A percentile compares a stretch with the other conserved stretches of the same genome.
phyloP scores from a whole-genome alignment of 2,888 invertebrate genomes.

The Dorcus hopei region DNA sequence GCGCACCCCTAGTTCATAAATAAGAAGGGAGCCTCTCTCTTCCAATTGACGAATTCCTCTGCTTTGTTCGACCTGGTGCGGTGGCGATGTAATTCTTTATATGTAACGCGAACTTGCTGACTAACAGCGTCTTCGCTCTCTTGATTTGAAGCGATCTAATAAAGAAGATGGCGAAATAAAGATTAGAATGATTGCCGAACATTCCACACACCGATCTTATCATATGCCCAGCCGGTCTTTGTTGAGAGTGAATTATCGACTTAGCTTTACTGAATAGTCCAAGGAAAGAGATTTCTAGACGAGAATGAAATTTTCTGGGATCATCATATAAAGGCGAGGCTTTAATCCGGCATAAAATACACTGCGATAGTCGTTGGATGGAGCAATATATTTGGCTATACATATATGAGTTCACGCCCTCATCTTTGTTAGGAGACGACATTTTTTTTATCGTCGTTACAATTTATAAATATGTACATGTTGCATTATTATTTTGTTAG shows the following conservation, averaged over 20 bases:
- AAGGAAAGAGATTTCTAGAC: slow-evolving; percentile 25
- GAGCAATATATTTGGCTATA: background rate
- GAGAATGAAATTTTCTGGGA: slow-evolving; percentile 31
- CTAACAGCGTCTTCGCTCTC: slow-evolving; percentile 9
- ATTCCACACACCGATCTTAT: slow-evolving; percentile 39
- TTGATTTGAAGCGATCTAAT: slow-evolving; percentile 35
- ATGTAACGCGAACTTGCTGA: slow-evolving; percentile 12
- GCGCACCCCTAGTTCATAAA: too few relatives aligned
- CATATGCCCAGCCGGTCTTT: slow-evolving; percentile 31
- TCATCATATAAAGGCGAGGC: slow-evolving; percentile 30
- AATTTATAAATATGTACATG: too few relatives aligned
- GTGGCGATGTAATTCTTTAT: too few relatives aligned
- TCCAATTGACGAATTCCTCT: too few relatives aligned
- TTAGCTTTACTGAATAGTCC: slow-evolving; percentile 30
- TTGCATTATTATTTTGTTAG: too few relatives aligned
- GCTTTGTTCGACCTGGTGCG: background rate
- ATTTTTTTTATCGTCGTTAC: too few relatives aligned
- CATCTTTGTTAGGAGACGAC: too few relatives aligned
- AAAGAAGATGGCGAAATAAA: slow-evolving; percentile 37
- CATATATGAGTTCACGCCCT: background rate
- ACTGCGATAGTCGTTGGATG: slow-evolving; percentile 20
- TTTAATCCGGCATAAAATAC: slow-evolving; percentile 38
- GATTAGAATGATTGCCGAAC: slow-evolving; percentile 40
- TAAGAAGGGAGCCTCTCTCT: too few relatives aligned
- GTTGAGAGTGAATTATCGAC: slow-evolving; percentile 37